Evolutionary conservation across 1,140 invertebrate species (phyloP).

Genomic region (Drosophila melanica): DNA sequence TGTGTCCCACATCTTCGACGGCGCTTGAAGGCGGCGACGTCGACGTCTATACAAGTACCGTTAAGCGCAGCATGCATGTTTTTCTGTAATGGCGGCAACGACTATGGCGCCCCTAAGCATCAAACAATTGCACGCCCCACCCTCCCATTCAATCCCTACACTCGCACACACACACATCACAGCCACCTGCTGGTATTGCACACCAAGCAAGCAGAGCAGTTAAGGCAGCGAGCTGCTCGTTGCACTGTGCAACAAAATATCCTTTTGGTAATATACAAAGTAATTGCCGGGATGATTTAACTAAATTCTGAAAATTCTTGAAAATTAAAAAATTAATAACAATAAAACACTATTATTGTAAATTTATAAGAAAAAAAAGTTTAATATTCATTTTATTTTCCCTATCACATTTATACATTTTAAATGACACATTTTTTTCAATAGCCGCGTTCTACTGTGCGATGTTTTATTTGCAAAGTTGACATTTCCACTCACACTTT

Average conservation of each 20-base stretch:
- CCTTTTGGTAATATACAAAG: too few species aligned
- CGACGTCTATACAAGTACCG: slow-evolving; percentile 22
- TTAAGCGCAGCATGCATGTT: slow-evolving; percentile 55
- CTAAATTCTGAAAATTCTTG: too few species aligned
- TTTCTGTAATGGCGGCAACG: slow-evolving; percentile 39
- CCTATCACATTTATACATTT: too few species aligned
- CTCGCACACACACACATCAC: neutral
- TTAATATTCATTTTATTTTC: too few species aligned
- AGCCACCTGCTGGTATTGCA: slow-evolving; percentile 41
- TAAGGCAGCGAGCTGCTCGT: slow-evolving; percentile 10
- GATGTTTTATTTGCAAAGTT: slow-evolving; percentile 29
- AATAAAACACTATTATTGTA: too few species aligned
- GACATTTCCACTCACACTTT: slow-evolving; percentile 26
- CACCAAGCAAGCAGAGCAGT: slow-evolving; percentile 4
- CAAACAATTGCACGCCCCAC: slow-evolving; percentile 32
- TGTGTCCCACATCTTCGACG: slow-evolving; percentile 49
- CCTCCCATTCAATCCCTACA: neutral
- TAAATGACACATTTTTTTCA: neutral
- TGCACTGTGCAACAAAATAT: slow-evolving; percentile 16
- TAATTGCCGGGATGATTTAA: too few species aligned
- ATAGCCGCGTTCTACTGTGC: slow-evolving; percentile 18
- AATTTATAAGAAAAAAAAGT: too few species aligned
- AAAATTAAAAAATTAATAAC: too few species aligned
- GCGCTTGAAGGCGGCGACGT: slow-evolving; percentile 18
- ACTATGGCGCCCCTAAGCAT: slow-evolving; percentile 34